These are phyloP conservation scores for Clepsis dumicolana DNA, from an alignment of 2,888 invertebrate genomes.

Conservation along the genomic window DNA sequence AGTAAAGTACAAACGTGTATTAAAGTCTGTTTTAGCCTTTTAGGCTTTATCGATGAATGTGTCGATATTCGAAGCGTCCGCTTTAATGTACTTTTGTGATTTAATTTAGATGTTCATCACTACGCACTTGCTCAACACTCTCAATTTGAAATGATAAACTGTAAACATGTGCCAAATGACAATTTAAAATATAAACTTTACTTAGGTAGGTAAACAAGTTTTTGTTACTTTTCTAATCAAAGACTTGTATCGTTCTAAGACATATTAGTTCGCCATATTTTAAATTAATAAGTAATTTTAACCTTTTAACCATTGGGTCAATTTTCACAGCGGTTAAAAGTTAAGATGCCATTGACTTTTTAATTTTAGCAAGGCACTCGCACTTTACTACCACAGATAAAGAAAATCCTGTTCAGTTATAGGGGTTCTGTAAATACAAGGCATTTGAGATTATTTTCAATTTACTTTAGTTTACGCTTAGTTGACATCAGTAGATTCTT, in stretches of 20 bases:
- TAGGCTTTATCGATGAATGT: background rate
- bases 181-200: slow-evolving; percentile 28
- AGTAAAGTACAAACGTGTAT: background rate
- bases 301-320: slow-evolving; percentile 2
- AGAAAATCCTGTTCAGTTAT: background rate
- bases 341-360: background rate
- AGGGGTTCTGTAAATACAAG: slow-evolving; percentile 21
- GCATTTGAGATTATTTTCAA: slow-evolving; percentile 35
- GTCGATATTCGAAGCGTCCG: background rate
- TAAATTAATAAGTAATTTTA: slow-evolving; percentile 3
- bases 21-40: background rate
- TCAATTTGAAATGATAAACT: slow-evolving; percentile 18
- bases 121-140: slow-evolving; percentile 35
- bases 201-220: slow-evolving; percentile 17
- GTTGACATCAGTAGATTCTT: slow-evolving; percentile 34
- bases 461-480: slow-evolving; percentile 27
- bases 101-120: slow-evolving; percentile 6
- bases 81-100: slow-evolving; percentile 24
- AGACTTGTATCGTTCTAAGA: slow-evolving; percentile 19
- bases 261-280: slow-evolving; percentile 13
- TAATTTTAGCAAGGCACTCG: background rate
- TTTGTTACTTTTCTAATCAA: slow-evolving; percentile 25
- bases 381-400: background rate
- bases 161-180: slow-evolving; percentile 40
- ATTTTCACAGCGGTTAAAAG: background rate